A percentile compares a stretch with the other conserved stretches of the same genome.
Evolutionary conservation across 2,113 vertebrate genomes (phyloP).

Genomic region (Phocoena sinus): DNA sequence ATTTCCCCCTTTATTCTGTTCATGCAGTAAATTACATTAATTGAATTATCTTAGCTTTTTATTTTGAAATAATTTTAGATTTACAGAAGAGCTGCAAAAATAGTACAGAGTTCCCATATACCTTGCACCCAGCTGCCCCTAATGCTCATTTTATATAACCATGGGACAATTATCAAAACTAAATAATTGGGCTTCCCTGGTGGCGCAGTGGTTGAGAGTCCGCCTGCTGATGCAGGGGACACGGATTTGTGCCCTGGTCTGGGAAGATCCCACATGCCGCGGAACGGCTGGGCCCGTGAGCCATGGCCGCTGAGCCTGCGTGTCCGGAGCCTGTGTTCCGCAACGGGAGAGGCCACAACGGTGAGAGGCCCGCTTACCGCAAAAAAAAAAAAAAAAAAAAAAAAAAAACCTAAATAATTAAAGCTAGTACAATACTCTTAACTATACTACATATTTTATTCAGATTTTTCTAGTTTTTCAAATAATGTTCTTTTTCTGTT

Average conservation of each 20-base stretch:
- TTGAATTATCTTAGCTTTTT: not conserved
- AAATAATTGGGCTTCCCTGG: not conserved
- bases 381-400: no score
- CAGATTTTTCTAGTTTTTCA: not conserved
- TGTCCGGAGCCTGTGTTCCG: no score
- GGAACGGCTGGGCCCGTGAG: no score
- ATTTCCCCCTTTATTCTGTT: not conserved
- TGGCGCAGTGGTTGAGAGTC: no score
- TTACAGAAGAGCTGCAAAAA: not conserved
- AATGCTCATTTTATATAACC: not conserved
- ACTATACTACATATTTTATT: not conserved
- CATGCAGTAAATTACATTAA: not conserved
- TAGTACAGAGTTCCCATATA: not conserved
- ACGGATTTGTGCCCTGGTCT: accelerated
- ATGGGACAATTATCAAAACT: not conserved
- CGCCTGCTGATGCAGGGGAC: no score
- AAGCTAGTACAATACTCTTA: not conserved
- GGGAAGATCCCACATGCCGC: no score
- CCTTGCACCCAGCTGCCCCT: not conserved
- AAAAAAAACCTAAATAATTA: not conserved
- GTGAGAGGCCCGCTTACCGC: no score
- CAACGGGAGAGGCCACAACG: no score
- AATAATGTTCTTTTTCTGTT: not conserved
- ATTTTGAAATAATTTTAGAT: not conserved
- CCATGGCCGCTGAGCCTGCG: no score